Conservation (phyloP, 92 coral and sea anemone species). For the Phymanthus crucifer region DNA sequence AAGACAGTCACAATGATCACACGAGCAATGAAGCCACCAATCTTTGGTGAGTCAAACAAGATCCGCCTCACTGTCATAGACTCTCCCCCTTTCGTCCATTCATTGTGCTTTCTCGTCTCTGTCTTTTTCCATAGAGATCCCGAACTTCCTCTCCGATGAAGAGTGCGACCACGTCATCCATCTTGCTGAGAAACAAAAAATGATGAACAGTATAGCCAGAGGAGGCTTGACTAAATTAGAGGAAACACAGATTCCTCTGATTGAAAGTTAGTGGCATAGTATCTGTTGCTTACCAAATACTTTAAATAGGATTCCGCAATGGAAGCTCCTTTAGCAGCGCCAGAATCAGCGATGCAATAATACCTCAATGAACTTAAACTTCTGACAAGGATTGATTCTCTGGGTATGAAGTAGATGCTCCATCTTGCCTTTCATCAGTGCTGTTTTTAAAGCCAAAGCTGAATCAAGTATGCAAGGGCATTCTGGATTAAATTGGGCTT, state of each 20-base stretch:
- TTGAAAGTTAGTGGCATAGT: slow-evolving; percentile 38
- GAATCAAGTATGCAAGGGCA: too few relatives aligned
- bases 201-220: slow-evolving; percentile 66
- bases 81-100: background rate
- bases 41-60: slow-evolving; percentile 69
- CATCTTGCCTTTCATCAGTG: too few relatives aligned
- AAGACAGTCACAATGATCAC: slow-evolving; percentile 64
- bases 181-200: slow-evolving; percentile 53
- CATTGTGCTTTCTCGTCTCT: background rate
- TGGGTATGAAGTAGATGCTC: too few relatives aligned
- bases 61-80: background rate
- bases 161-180: slow-evolving; percentile 71
- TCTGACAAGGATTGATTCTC: too few relatives aligned
- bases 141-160: slow-evolving; percentile 62
- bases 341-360: too few relatives aligned
- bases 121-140: slow-evolving; percentile 56
- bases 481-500: too few relatives aligned
- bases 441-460: too few relatives aligned
- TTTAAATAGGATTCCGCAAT: too few relatives aligned
- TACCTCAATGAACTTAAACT: too few relatives aligned
- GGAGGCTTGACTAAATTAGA: slow-evolving; percentile 75
- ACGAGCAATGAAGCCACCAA: slow-evolving; percentile 83
- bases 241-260: slow-evolving; percentile 51
- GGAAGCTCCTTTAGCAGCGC: too few relatives aligned
- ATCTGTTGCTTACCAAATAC: background rate